These are phyloP conservation scores for Ennomos quercinarius DNA, from an alignment of 2,888 invertebrate species.

Conservation along the genomic window DNA sequence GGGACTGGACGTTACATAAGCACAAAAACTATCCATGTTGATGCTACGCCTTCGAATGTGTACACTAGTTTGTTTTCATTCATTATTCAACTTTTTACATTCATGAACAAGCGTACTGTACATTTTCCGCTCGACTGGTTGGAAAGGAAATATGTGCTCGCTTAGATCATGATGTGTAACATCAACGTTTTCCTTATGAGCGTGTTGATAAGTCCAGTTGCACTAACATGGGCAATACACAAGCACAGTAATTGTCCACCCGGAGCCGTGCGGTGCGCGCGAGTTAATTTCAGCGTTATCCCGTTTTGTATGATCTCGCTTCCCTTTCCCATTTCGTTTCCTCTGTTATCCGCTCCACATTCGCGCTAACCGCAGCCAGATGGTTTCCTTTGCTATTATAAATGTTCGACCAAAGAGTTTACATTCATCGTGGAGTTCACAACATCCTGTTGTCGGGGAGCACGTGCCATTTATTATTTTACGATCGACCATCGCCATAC, in stretches of 20 bases:
- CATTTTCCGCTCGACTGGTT: conserved; percentile 16
- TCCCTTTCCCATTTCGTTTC: conserved; percentile 69
- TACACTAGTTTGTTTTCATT: conserved; percentile 53
- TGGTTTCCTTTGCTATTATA: conserved; percentile 66
- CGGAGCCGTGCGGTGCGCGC: conserved; percentile 18
- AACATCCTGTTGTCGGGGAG: conserved; percentile 69
- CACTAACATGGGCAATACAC: conserved; percentile 36
- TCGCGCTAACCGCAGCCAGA: conserved; percentile 61
- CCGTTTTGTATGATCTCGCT: conserved; percentile 57
- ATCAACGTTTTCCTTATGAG: conserved; percentile 17
- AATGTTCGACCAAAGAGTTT: conserved; percentile 59
- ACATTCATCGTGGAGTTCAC: conserved; percentile 61
- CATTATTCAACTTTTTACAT: conserved; percentile 46
- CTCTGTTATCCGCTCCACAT: conserved; percentile 57
- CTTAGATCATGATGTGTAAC: conserved; percentile 11
- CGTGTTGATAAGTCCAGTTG: conserved; percentile 13
- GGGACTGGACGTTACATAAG: conserved; percentile 67
- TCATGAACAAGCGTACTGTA: conserved; percentile 26
- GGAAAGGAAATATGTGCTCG: conserved; percentile 27
- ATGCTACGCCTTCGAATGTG: conserved; percentile 62
- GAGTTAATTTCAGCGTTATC: conserved; percentile 50
- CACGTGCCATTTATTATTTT: conserved; percentile 70
- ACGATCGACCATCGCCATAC: conserved; percentile 51
- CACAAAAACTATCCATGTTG: conserved; percentile 74
- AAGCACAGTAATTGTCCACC: conserved; percentile 44